Base-by-base conservation (phyloP, 2,113 vertebrate genomes). In the Salvelinus sp. region DNA sequence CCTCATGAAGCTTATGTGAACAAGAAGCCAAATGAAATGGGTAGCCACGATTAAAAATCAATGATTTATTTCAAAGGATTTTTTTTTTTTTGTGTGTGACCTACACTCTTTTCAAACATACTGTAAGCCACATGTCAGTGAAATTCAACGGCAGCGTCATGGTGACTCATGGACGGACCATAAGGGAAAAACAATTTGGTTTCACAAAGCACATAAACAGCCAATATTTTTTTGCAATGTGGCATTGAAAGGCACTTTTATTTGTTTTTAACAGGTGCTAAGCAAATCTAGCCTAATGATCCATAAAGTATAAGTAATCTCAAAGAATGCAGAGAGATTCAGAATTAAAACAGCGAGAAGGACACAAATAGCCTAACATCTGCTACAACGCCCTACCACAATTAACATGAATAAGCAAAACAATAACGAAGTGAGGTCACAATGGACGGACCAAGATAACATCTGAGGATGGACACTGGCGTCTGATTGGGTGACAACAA, bases 211-310 rank as follows among this genome's bases (percentile, higher is more conserved):
- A 71, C 66, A 38, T 20, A 70, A 44, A 44, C 38, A 33, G 9
- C 2, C 38, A 38, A 38, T 7, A 38, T 6, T 38, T 38, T 30
- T 38, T 38, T 9, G 38, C 38, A 38, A 44, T 44, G 38, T 44
- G 38, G 72, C 77, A 77, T 76, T 47, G 10, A 73, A 89, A 92
- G 91, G 91, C 91, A 92, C 91, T 87, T 87, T 33, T 4, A 69
- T 23, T 69, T 63, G 38, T 44, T 44, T 77, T 77, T 83, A 88
- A 84, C 50, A 13, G 70, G 73, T 82, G 50, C 77, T 81, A 72
- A 87, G 79, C 72, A 23, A 22, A 63, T 81, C 2, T 54, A 80
- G 75, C 81, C 38, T 44, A 44, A 44, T 9, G 2, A 44, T 44
- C 7, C 38, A 44, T 44, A 44, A 10, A 10, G 38, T 44, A 18